Conservation (phyloP, 2,113 vertebrate genomes). For the Meleagris gallopavo region DNA sequence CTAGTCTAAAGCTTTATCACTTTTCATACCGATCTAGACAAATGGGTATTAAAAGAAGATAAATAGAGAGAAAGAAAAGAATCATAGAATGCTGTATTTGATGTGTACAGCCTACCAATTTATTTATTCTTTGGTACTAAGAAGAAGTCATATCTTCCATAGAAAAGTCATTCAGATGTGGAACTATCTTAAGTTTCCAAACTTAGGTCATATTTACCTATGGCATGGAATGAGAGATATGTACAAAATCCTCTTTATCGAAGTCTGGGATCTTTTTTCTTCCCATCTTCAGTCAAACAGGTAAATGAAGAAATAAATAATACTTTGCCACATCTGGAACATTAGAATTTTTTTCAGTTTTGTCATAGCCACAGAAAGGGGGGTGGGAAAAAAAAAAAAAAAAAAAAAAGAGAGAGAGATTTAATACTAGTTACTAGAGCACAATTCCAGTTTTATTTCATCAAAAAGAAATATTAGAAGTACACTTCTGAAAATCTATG, state of each 20-base stretch:
- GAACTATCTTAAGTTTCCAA: background rate
- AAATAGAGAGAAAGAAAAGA: background rate
- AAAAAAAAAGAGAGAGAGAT: background rate
- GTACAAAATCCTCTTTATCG: background rate
- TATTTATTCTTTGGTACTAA: background rate
- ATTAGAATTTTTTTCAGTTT: too few species aligned
- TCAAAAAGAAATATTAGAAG: background rate
- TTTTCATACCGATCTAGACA: background rate
- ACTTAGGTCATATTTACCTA: background rate
- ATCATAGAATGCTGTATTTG: background rate
- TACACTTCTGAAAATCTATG: background rate
- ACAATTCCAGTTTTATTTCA: background rate
- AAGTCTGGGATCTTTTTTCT: background rate
- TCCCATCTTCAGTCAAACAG: background rate
- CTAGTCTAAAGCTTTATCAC: background rate
- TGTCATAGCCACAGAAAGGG: too few species aligned
- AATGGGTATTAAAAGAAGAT: background rate
- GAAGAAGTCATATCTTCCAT: background rate
- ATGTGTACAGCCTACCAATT: background rate
- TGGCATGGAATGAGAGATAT: background rate
- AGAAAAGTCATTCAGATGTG: background rate
- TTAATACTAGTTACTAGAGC: background rate
- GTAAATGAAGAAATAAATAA: background rate
- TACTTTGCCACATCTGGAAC: background rate
- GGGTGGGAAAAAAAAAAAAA: too few species aligned